These are phyloP conservation scores for Tinea semifulvella DNA, from an alignment of 2,888 invertebrate species.

Conservation along the genomic window DNA sequence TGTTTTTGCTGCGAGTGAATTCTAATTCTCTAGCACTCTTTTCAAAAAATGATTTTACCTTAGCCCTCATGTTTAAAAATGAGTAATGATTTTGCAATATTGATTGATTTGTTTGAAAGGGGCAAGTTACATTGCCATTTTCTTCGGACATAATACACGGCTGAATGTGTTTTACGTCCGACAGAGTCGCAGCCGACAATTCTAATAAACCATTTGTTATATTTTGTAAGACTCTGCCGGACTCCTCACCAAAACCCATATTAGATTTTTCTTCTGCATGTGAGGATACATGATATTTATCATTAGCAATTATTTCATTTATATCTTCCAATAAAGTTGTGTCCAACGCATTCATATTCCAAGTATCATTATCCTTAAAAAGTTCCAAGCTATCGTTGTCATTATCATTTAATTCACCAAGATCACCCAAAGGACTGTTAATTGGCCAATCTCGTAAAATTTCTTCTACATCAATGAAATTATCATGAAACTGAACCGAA, in stretches of 20 bases:
- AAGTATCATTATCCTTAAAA: not conserved
- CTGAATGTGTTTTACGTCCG: constrained; percentile 66
- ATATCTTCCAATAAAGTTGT: constrained; percentile 43
- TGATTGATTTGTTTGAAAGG: not conserved
- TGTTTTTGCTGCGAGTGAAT: constrained; percentile 14
- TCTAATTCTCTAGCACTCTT: constrained; percentile 36
- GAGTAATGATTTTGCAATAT: not conserved
- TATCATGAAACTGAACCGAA: constrained; percentile 44
- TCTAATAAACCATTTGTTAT: constrained; percentile 43
- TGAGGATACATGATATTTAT: constrained; percentile 20
- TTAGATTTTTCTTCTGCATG: constrained; percentile 42
- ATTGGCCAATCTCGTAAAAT: constrained; percentile 42
- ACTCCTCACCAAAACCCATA: constrained; percentile 68
- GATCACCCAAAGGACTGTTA: constrained; percentile 18
- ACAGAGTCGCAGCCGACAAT: constrained; percentile 67
- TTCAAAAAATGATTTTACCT: constrained; percentile 44
- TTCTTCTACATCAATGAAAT: constrained; percentile 34
- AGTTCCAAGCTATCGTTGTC: not conserved
- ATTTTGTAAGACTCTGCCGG: constrained; percentile 65
- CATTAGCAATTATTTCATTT: constrained; percentile 25
- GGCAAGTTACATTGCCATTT: not conserved
- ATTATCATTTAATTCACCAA: not conserved
- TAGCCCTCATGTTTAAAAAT: constrained; percentile 31
- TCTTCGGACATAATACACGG: constrained; percentile 45
- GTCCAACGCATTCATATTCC: not conserved